phyloP scores from a whole-genome alignment of 2,113 vertebrate species.

The Vombatus ursinus region DNA sequence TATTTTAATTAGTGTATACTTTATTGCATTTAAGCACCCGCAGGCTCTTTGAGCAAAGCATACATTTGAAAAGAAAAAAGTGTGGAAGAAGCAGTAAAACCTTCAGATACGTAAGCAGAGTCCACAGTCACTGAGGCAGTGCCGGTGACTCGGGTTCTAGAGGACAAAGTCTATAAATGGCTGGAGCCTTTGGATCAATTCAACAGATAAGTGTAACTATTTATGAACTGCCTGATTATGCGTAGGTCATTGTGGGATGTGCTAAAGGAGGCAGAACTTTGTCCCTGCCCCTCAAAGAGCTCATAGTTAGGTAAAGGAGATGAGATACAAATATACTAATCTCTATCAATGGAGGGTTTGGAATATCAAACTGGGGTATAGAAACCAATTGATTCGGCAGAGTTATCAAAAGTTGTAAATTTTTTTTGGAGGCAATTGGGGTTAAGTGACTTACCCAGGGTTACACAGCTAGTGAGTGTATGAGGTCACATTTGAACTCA shows the following conservation, averaged over 20 bases:
- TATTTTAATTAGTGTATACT: background rate
- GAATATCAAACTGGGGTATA: background rate
- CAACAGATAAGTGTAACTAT: background rate
- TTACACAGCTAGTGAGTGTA: no score
- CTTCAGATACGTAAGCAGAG: background rate
- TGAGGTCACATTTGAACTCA: no score
- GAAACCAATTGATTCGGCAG: background rate
- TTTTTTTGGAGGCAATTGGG: no score
- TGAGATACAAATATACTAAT: background rate
- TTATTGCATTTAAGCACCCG: background rate
- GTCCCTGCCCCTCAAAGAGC: background rate
- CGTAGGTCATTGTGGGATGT: background rate
- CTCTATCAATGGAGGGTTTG: background rate
- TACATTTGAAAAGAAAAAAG: constrained; percentile 10
- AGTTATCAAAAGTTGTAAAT: background rate
- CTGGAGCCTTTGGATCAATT: background rate
- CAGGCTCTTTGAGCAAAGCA: constrained; percentile 30
- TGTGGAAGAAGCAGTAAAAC: constrained; percentile 12
- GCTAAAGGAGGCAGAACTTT: background rate
- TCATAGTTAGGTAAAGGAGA: background rate
- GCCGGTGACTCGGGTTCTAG: background rate
- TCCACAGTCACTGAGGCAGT: background rate
- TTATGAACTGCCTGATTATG: background rate
- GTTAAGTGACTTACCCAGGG: no score
- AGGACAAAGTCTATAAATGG: background rate